Percentiles rank a stretch among this genome's conserved stretches.
phyloP scores from a whole-genome alignment of 53 echinoderm and acorn worm genomes.

The Zoroaster sp. region DNA sequence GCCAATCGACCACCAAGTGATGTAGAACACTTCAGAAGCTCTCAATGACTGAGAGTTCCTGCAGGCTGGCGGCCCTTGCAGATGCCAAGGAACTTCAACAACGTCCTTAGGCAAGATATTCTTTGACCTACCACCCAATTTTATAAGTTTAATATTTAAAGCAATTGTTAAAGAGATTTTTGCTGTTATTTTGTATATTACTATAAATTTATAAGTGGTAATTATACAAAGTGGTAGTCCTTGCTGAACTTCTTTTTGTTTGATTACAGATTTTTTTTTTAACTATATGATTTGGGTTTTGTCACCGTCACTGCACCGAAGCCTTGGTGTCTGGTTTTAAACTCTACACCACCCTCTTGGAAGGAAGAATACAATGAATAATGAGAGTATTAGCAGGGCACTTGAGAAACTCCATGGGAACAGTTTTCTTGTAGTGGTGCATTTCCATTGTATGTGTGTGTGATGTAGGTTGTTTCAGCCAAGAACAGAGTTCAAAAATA shows the following conservation, averaged over 20 bases:
- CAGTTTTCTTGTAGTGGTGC: background rate
- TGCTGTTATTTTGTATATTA: background rate
- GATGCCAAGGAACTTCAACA: background rate
- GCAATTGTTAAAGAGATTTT: too few relatives aligned
- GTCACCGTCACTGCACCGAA: slow-evolving; percentile 22
- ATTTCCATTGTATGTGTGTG: background rate
- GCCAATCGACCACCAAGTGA: background rate
- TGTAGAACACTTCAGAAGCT: background rate
- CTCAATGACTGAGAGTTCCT: background rate
- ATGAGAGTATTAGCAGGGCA: background rate
- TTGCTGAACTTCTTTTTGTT: too few relatives aligned
- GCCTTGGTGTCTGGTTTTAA: slow-evolving; percentile 36
- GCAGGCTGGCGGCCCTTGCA: background rate
- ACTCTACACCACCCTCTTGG: background rate
- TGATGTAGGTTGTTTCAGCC: background rate
- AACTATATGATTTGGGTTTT: background rate
- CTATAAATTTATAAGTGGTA: background rate
- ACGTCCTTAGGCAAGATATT: background rate
- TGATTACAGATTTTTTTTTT: too few relatives aligned
- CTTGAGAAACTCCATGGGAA: background rate
- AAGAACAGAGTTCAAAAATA: background rate
- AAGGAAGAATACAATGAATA: background rate
- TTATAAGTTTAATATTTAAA: too few relatives aligned
- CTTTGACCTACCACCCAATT: background rate
- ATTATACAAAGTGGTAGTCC: background rate